phyloP scores from a whole-genome alignment of 92 coral and sea anemone genomes.

The Epizoanthus rinbou region DNA sequence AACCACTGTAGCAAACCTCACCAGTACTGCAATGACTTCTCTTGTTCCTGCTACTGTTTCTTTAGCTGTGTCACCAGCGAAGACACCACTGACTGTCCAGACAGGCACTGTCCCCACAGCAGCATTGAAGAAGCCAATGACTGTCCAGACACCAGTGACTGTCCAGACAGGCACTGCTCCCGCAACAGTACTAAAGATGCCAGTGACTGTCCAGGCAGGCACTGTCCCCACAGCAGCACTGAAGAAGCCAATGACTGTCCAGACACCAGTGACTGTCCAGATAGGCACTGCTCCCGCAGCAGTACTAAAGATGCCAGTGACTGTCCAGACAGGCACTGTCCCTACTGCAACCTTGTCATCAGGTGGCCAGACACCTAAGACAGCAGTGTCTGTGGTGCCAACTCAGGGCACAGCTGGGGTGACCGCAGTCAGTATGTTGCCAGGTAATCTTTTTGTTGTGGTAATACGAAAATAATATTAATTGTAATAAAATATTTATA shows the following conservation, averaged over 20 bases:
- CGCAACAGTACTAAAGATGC: too few relatives aligned
- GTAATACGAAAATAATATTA: neutral
- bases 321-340: too few relatives aligned
- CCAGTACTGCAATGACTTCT: neutral
- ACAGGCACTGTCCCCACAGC: neutral
- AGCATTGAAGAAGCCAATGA: neutral
- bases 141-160: neutral
- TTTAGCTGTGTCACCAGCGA: conserved; percentile 7
- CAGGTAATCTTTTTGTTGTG: neutral
- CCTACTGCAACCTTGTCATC: too few relatives aligned
- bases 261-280: neutral
- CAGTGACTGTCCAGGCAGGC: neutral
- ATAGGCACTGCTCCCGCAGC: too few relatives aligned
- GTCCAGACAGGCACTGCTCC: neutral
- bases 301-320: too few relatives aligned
- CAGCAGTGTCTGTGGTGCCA: too few relatives aligned
- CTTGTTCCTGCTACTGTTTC: neutral
- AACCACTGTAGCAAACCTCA: neutral
- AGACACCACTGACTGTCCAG: conserved; percentile 12
- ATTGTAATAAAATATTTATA: neutral
- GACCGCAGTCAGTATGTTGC: neutral
- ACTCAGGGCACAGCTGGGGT: too few relatives aligned
- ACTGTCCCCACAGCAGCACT: too few relatives aligned
- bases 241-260: neutral
- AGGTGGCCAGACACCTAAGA: too few relatives aligned